Conservation (phyloP, 2,888 invertebrate species). For the Acronicta leporina region DNA sequence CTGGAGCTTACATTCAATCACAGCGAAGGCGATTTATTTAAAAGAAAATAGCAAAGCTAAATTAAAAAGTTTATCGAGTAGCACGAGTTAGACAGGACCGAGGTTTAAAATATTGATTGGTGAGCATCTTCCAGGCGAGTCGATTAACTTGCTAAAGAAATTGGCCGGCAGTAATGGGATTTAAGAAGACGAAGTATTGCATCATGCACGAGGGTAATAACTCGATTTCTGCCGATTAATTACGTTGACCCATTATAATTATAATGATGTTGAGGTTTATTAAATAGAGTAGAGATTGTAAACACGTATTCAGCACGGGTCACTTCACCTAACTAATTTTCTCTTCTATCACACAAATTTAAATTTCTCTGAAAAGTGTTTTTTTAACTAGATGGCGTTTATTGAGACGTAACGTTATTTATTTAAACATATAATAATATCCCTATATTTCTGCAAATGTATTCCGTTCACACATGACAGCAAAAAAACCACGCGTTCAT, state of each 20-base stretch:
- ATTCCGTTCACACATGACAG: not conserved
- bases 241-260: not conserved
- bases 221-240: slow-evolving; percentile 13
- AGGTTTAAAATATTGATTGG: slow-evolving; percentile 48
- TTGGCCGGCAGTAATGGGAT: slow-evolving; percentile 47
- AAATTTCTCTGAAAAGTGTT: too few relatives aligned
- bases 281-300: too few relatives aligned
- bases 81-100: slow-evolving; percentile 21
- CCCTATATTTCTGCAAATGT: slow-evolving; percentile 6
- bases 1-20: slow-evolving; percentile 16
- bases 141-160: slow-evolving; percentile 43
- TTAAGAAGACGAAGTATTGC: slow-evolving; percentile 22
- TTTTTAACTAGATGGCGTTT: too few relatives aligned
- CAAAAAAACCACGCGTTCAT: slow-evolving; percentile 17
- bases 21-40: slow-evolving; percentile 34
- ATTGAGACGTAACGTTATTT: too few relatives aligned
- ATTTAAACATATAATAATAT: too few relatives aligned
- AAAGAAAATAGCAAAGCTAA: slow-evolving; percentile 10
- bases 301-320: too few relatives aligned
- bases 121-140: slow-evolving; percentile 31
- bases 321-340: too few relatives aligned
- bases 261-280: too few relatives aligned
- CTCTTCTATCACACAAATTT: too few relatives aligned
- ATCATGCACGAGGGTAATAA: slow-evolving; percentile 12
- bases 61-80: slow-evolving; percentile 33